These are phyloP conservation scores for Frankliniella fusca DNA, from an alignment of 2,888 invertebrate species.

Conservation along the genomic window DNA sequence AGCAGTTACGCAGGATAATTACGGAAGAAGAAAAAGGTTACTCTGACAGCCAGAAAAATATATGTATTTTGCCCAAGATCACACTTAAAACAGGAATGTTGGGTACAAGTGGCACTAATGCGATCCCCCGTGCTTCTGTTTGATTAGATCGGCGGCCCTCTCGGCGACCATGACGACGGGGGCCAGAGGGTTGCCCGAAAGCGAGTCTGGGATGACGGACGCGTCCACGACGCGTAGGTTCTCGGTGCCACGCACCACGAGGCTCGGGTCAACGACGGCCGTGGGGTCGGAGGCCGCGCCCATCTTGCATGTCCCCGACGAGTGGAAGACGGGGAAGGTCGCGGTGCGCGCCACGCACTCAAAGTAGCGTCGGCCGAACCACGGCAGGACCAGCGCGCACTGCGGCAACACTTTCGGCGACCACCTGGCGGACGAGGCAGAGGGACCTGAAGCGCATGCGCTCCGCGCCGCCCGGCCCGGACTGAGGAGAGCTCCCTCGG, in stretches of 20 bases:
- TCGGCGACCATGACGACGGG: slow-evolving; percentile 85
- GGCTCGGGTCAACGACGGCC: slow-evolving; percentile 44
- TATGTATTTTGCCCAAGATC: neutral
- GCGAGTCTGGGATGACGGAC: slow-evolving; percentile 47
- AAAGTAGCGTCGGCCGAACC: slow-evolving; percentile 38
- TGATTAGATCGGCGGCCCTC: slow-evolving; percentile 78
- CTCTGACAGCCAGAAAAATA: neutral
- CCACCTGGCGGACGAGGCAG: neutral
- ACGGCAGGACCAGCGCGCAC: neutral
- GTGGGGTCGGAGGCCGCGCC: slow-evolving; percentile 42
- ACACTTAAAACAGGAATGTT: neutral
- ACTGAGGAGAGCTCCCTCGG: neutral
- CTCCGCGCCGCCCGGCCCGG: neutral
- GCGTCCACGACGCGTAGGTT: slow-evolving; percentile 48
- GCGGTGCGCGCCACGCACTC: slow-evolving; percentile 39
- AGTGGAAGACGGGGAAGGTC: slow-evolving; percentile 42
- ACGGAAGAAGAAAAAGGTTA: neutral
- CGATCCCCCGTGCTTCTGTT: slow-evolving; percentile 50
- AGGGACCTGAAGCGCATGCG: neutral
- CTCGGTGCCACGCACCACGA: slow-evolving; percentile 45
- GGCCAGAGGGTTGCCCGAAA: slow-evolving; percentile 83
- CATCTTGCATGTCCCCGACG: slow-evolving; percentile 45
- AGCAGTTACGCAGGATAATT: neutral
- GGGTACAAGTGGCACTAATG: neutral
- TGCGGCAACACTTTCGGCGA: neutral